phyloP scores from a whole-genome alignment of 1,140 invertebrate species.

The Aphis gossypii region DNA sequence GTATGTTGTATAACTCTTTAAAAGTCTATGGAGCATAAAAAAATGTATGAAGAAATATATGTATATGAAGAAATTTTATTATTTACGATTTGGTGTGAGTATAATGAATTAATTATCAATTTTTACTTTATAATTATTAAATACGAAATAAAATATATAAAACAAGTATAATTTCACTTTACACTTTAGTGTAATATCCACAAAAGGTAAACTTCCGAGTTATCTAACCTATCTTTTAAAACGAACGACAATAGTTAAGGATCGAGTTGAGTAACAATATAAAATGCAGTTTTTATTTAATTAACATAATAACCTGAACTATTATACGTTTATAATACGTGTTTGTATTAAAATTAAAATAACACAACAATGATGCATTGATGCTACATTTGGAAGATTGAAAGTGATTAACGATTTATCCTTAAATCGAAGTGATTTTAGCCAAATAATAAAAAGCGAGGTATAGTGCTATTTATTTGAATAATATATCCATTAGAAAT shows the following conservation, averaged over 20 bases:
- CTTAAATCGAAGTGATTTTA: background rate
- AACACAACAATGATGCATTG: background rate
- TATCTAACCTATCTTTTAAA: background rate
- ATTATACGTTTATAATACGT: background rate
- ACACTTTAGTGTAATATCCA: background rate
- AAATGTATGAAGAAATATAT: background rate
- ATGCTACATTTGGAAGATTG: background rate
- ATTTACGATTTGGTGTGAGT: background rate
- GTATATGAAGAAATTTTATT: background rate
- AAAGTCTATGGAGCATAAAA: background rate
- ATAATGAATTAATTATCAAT: background rate
- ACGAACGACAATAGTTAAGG: background rate
- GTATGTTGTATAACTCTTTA: background rate
- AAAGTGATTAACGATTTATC: background rate
- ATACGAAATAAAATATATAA: slow-evolving; percentile 1
- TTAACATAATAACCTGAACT: background rate
- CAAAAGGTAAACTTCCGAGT: background rate
- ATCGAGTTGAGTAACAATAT: background rate
- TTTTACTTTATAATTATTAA: background rate
- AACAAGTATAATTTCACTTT: background rate
- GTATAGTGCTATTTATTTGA: background rate
- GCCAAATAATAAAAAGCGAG: background rate
- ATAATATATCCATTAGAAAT: background rate
- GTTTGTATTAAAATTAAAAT: background rate
- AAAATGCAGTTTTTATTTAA: background rate